Conservation (phyloP, 2,797 vertebrate genomes). For the Hapalemur alaotrensis region DNA sequence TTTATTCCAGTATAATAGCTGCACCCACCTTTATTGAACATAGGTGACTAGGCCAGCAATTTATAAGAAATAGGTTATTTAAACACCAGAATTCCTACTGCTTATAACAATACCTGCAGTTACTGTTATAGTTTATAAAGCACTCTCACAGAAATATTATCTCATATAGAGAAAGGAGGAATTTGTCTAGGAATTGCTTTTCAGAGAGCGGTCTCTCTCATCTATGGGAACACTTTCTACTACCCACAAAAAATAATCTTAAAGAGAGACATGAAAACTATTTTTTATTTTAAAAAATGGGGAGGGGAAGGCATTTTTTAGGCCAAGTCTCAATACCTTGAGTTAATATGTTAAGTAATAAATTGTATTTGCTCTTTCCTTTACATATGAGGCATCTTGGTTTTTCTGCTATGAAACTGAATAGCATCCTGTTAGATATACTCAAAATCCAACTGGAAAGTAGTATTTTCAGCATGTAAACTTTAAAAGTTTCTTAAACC, state of each 20-base stretch:
- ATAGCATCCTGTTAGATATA: neutral
- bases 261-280: neutral
- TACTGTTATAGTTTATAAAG: neutral
- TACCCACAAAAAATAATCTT: neutral
- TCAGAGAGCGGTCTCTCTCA: neutral
- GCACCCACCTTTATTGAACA: neutral
- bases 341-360: neutral
- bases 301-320: neutral
- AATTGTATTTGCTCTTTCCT: neutral
- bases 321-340: neutral
- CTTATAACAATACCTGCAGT: no score
- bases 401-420: neutral
- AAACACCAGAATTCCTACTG: neutral
- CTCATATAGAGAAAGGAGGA: neutral
- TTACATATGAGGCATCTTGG: neutral
- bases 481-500: neutral
- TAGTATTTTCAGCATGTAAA: neutral
- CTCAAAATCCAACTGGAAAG: neutral
- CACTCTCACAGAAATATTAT: neutral
- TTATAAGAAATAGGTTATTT: neutral
- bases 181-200: neutral
- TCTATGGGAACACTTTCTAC: neutral
- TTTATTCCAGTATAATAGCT: neutral
- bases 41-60: neutral
- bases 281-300: neutral